A percentile compares a stretch with the other conserved stretches of the same genome.
Conservation (phyloP, 2,888 invertebrate genomes). For the Pollenia griseotomentosa region DNA sequence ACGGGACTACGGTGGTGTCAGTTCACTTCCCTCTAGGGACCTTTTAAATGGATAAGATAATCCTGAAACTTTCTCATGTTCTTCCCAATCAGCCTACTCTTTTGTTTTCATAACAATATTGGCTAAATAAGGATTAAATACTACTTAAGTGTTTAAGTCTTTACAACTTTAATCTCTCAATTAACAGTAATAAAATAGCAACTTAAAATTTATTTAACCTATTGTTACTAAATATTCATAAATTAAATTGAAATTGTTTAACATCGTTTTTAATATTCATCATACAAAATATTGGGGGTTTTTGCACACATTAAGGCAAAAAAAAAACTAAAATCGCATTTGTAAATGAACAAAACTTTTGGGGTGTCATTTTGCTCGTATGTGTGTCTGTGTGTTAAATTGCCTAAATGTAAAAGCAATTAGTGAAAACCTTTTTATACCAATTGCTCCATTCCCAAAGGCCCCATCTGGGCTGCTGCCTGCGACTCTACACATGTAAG, state of each 20-base stretch:
- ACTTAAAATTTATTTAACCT: slow-evolving; percentile 15
- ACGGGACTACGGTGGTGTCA: no score
- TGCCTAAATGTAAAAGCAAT: slow-evolving; percentile 72
- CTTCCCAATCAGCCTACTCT: background rate
- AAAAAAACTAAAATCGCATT: slow-evolving; percentile 12
- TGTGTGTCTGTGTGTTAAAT: slow-evolving; percentile 35
- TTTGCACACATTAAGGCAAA: background rate
- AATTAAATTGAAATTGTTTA: slow-evolving; percentile 11
- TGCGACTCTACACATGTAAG: slow-evolving; percentile 27
- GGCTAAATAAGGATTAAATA: background rate
- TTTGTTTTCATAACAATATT: background rate
- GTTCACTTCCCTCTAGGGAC: no score
- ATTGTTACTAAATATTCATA: slow-evolving; percentile 16
- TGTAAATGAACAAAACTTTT: slow-evolving; percentile 59
- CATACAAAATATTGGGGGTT: background rate
- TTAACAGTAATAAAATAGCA: slow-evolving; percentile 2
- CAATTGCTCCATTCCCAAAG: slow-evolving; percentile 67
- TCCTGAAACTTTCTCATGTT: no score
- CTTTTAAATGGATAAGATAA: no score
- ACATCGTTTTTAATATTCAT: background rate
- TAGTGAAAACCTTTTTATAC: slow-evolving; percentile 68
- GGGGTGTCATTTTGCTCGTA: background rate
- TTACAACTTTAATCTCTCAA: slow-evolving; percentile 21
- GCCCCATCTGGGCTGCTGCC: slow-evolving; percentile 50
- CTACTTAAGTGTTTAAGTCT: slow-evolving; percentile 12